A percentile compares a stretch with the other conserved stretches of the same genome.
Evolutionary conservation across 1,140 invertebrate species (phyloP).

Genomic region (Notospermus geniculatus): DNA sequence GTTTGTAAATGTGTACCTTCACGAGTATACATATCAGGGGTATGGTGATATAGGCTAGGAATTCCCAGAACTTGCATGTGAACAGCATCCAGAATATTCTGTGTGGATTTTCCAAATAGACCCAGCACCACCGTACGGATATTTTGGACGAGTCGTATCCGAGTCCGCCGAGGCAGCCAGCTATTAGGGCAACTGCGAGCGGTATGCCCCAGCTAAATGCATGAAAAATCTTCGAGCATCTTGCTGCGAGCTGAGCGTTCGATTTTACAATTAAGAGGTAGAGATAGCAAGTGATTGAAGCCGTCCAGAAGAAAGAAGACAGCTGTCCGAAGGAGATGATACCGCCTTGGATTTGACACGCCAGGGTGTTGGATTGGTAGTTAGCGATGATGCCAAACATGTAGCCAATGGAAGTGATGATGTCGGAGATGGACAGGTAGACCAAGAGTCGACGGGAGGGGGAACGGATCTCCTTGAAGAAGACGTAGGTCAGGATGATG

Average conservation of each 20-base stretch:
- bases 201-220: slow-evolving; percentile 37
- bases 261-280: slow-evolving; percentile 27
- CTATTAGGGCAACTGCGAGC: too few relatives aligned
- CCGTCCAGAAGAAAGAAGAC: slow-evolving; percentile 32
- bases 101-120: too few relatives aligned
- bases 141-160: too few relatives aligned
- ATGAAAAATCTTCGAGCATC: slow-evolving; percentile 26
- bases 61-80: too few relatives aligned
- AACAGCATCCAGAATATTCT: too few relatives aligned
- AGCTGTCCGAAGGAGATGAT: slow-evolving; percentile 26
- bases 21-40: too few relatives aligned
- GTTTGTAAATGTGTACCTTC: too few relatives aligned
- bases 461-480: slow-evolving; percentile 29
- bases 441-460: slow-evolving; percentile 30
- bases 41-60: too few relatives aligned
- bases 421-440: slow-evolving; percentile 28
- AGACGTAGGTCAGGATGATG: slow-evolving; percentile 22
- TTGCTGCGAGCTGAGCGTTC: slow-evolving; percentile 20
- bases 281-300: slow-evolving; percentile 31
- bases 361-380: slow-evolving; percentile 12
- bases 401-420: slow-evolving; percentile 20
- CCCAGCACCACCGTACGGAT: too few relatives aligned
- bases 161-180: too few relatives aligned
- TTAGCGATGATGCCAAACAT: slow-evolving; percentile 18
- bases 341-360: slow-evolving; percentile 27